A percentile compares a stretch with the other conserved stretches of the same genome.
phyloP scores from a whole-genome alignment of 92 coral and sea anemone genomes.

The Galaxea fascicularis region DNA sequence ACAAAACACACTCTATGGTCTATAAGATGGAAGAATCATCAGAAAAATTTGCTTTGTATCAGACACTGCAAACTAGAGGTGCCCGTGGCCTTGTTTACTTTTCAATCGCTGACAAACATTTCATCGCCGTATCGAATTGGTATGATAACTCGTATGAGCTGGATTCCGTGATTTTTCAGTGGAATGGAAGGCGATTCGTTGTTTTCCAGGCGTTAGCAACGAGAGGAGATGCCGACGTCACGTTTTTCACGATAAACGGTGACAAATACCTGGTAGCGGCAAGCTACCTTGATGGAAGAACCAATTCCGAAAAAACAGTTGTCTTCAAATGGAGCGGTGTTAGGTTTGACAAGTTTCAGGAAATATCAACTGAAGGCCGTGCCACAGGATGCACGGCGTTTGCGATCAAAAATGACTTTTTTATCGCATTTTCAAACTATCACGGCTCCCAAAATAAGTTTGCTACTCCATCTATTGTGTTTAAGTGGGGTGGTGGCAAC shows the following conservation, averaged over 20 bases:
- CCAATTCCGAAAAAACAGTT: conserved; percentile 34
- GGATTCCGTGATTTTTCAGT: conserved; percentile 1
- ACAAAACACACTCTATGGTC: conserved; percentile 45
- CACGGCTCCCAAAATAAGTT: conserved; percentile 8
- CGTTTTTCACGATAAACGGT: not conserved
- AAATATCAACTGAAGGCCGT: conserved; percentile 45
- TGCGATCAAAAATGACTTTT: conserved; percentile 26
- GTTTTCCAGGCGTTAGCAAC: conserved; percentile 18
- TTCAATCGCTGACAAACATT: conserved; percentile 42
- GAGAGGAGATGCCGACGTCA: not conserved
- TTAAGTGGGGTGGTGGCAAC: conserved; percentile 52
- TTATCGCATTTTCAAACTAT: conserved; percentile 47
- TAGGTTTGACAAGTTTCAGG: conserved; percentile 44
- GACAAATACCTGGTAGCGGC: conserved; percentile 45
- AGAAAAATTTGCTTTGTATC: not conserved
- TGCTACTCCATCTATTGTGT: conserved; percentile 39
- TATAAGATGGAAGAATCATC: conserved; percentile 27
- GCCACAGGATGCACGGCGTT: conserved; percentile 28
- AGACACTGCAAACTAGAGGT: conserved; percentile 37
- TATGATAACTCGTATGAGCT: not conserved
- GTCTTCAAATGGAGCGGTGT: conserved; percentile 46
- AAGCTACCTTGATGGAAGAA: conserved; percentile 19
- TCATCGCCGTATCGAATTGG: conserved; percentile 44
- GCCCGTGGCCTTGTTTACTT: conserved; percentile 37
- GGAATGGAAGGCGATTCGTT: conserved; percentile 30